Conservation (phyloP, 2,113 vertebrate species). For the Tor tambroides region DNA sequence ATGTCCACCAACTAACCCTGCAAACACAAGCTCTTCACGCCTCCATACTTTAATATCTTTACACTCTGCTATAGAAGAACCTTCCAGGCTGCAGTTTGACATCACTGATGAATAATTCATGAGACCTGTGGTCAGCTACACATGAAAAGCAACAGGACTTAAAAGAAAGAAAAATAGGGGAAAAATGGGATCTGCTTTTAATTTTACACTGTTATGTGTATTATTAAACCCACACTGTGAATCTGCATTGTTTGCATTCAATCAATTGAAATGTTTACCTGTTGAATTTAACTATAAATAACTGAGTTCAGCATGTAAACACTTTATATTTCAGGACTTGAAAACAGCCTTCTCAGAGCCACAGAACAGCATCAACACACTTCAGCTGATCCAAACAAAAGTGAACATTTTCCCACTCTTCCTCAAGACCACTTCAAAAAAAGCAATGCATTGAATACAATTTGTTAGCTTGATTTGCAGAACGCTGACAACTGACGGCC, state of each 20-base stretch:
- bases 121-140: neutral
- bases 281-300: slow-evolving; percentile 13
- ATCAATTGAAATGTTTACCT: slow-evolving; percentile 6
- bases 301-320: neutral
- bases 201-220: neutral
- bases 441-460: too few species aligned
- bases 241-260: neutral
- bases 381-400: neutral
- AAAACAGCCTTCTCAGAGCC: neutral
- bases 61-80: neutral
- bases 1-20: neutral
- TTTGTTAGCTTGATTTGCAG: neutral
- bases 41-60: neutral
- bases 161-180: too few species aligned
- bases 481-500: neutral
- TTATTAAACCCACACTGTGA: neutral
- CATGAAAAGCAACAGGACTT: neutral
- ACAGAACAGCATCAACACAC: neutral
- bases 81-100: neutral
- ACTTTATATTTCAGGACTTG: neutral
- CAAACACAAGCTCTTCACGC: neutral
- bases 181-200: neutral
- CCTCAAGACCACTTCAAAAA: neutral
- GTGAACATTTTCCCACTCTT: neutral
- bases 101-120: neutral